phyloP scores from a whole-genome alignment of 2,888 invertebrate genomes.

The Volucella zonaria region DNA sequence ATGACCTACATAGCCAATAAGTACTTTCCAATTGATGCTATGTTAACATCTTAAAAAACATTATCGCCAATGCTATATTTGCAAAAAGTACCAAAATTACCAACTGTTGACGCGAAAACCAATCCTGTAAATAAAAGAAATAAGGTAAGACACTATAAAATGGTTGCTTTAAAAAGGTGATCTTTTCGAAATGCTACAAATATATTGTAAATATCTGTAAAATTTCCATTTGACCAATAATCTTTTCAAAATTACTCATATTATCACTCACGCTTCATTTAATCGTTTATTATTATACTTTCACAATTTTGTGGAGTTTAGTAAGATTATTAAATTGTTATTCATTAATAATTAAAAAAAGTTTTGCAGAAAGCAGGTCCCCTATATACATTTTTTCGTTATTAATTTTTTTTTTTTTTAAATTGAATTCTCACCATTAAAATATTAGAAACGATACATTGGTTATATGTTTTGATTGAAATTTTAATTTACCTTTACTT shows the following conservation, averaged over 20 bases:
- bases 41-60: constrained; percentile 97
- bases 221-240: no score
- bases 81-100: constrained; percentile 96
- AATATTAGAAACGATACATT: no score
- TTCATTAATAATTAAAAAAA: constrained; percentile 2
- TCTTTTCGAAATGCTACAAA: no score
- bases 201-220: no score
- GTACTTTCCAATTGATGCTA: constrained; percentile 85
- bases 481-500: constrained; percentile 91
- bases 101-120: constrained; percentile 97
- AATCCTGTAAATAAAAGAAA: constrained; percentile 86
- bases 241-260: no score
- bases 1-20: constrained; percentile 60
- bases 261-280: no score
- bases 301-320: neutral
- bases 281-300: no score
- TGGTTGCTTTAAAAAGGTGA: no score
- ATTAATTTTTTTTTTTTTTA: no score
- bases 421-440: no score
- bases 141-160: neutral
- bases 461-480: neutral
- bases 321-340: neutral
- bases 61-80: constrained; percentile 96
- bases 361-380: no score
- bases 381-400: no score